Base-by-base conservation (phyloP, 2,888 invertebrate species). In the Drosophila mettleri region DNA sequence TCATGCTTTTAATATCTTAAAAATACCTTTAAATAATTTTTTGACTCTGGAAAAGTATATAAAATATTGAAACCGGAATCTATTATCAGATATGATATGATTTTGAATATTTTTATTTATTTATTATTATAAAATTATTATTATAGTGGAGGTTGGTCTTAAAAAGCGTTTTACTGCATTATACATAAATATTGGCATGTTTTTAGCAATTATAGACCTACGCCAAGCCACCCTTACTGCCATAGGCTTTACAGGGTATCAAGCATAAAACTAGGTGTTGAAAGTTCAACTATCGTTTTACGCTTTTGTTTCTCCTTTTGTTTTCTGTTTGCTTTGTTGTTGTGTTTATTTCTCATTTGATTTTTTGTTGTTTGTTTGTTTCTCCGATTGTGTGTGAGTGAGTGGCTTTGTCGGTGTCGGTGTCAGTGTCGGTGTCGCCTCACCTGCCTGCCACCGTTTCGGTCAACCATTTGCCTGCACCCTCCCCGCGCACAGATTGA, bases 281-380 rank as follows among this genome's bases (percentile, higher is more conserved):
- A 89, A 86, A 88, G 89, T 88, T 86, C 86, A 86, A 89, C 89
- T 86, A 88, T 86, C 89, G 85, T 75, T 86, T 87, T 84, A 84
- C 87, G 82, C 81, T 71, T 74, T 87, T 86, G 66, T 73, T 62
- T 63, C 57, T 46, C 34, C 49, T 41, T 18, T 60, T 62, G 8
- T 62, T 18, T 18, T 12, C 29, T 29, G 38, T 18, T 60, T 62
- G 8, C 64, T 18, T 18, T 12, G 18, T 29, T 12, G 46, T 0
- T 46, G 29, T 48, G 27, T 31, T 48, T 31, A n/a, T 14, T 48
- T 31, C 22, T 46, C 45, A n/a, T n/a, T n/a, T n/a, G n/a, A n/a
- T n/a, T 29, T n/a, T 36, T 34, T 48, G 31, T 20, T 62, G 43
- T 64, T 41, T 53, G 52, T n/a, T 33, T 12, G 18, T 22, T 31